Conservation (phyloP, 2,797 vertebrate species). For the Gambelia wislizenii region DNA sequence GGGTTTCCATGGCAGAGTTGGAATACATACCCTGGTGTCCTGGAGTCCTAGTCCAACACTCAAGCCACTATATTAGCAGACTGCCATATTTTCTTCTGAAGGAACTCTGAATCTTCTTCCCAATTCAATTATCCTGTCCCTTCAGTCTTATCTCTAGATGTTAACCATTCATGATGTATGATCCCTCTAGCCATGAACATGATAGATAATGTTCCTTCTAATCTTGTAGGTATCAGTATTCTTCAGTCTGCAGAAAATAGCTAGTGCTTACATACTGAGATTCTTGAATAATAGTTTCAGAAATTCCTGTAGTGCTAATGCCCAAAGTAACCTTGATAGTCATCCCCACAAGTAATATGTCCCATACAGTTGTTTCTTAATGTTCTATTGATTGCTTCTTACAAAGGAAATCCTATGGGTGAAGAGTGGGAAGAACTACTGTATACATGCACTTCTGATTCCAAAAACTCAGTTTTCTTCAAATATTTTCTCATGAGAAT, state of each 20-base stretch:
- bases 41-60: too few species aligned
- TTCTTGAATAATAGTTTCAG: slow-evolving; percentile 26
- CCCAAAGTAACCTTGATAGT: slow-evolving; percentile 7
- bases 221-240: slow-evolving; percentile 31
- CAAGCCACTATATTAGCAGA: background rate
- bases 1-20: too few species aligned
- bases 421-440: background rate
- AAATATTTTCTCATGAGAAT: background rate
- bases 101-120: background rate
- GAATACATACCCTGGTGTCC: too few species aligned
- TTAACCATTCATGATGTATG: slow-evolving; percentile 50
- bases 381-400: slow-evolving; percentile 6
- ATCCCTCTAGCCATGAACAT: background rate
- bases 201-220: slow-evolving; percentile 26
- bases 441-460: background rate
- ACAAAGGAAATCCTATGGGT: slow-evolving; percentile 19
- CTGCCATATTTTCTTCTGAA: background rate
- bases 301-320: slow-evolving; percentile 21
- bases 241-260: slow-evolving; percentile 37
- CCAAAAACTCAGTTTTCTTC: background rate
- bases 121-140: background rate
- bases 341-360: slow-evolving; percentile 18
- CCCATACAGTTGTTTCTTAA: slow-evolving; percentile 22
- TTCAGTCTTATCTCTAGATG: background rate
- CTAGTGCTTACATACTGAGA: slow-evolving; percentile 42